Base-by-base conservation (phyloP, 2,797 vertebrate species). In the Rousettus madagascariensis region DNA sequence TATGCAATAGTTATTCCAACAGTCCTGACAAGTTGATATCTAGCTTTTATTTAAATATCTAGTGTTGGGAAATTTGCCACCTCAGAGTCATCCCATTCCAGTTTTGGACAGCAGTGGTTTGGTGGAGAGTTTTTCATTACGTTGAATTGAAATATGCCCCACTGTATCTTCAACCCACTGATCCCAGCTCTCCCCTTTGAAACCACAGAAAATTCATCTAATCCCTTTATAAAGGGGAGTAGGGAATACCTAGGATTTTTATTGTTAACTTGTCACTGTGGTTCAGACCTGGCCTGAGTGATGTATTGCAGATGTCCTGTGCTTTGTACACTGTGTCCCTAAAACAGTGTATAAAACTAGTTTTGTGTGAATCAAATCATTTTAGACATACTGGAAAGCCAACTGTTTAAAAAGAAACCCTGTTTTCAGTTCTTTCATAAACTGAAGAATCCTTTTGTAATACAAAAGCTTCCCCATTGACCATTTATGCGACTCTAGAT, bases 221-320 rank as follows among this genome's bases (percentile, higher is more conserved):
- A 95, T 96, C 95, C 86, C 55, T 77, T 86, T 55, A 89, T 91
- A 96, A 97, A 95, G 26, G 86, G 55, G 49, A 57, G 28, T 71
- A 36, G 74, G 46, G 79, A 91, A 83, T 91, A 65, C 83, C 90
- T 28, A 38, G 89, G n/a, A 86, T 75, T 61, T 79, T 91, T 66
- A 91, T 84, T 97, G 91, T 91, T 95, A 94, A 94, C 75, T 75
- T 96, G 94, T 94, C 97, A 94, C 33, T 72, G 41, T 86, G 65
- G 53, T 55, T 97, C 89, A 97, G 93, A 83, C 65, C 78, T 66
- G 82, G 69, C 86, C 94, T 91, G 68, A 91, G 53, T 92, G 94
- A 95, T 41, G 72, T 71, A 72, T 91, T 84, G 79, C 68, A 91
- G n/a, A 94, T 96, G 49, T 53, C 89, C 59, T 80, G 53, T 78